Base-by-base conservation (phyloP, 2,113 vertebrate species). In the Sinocyclocheilus anshuiensis region DNA sequence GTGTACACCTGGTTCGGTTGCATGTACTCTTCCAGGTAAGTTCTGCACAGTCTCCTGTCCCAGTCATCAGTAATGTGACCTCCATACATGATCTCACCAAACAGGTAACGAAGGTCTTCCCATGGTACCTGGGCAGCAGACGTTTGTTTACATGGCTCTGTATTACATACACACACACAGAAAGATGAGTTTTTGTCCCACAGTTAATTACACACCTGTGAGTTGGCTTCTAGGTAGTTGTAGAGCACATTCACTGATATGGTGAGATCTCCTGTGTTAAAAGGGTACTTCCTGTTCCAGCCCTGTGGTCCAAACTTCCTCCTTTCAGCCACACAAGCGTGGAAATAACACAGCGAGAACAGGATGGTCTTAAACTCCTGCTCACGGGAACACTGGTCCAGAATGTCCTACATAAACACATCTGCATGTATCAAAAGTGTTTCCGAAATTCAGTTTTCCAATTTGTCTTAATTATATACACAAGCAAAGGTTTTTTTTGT, bases 341-440 rank as follows among this genome's bases (percentile, higher is more conserved):
- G 96, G 81, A 96, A 96, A 88, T 95, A 96, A 86, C 96, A 96
- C 74, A 96, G 90, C 13, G 95, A 96, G 91, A 96, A 96, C 50
- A 96, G 90, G 88, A 96, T 95, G 84, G 93, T 95, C 92, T 96
- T 96, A 89, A 97, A 96, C 92, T 97, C 96, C 90, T 96, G 95
- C 90, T 96, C 95, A 4, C 91, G 87, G 3, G 91, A 94, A 89
- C 95, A 96, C 91, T 93, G 94, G 89, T 96, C 95, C 91, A 96
- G 91, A 77, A 95, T 96, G 84, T 93, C 95, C 96, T 96, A 33
- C 10, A 2, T 22, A n/a, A 8, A 26, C 29, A 71, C 22, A 24
- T 48, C 2, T 55, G 39, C 45, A n/a, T 61, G 22, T 36, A 10
- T 22, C 20, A 42, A n/a, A 74, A 6, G 39, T 42, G 36, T 74